These are phyloP conservation scores for Drosophila nr. fundita DNA, from an alignment of 2,888 invertebrate species.

Conservation along the genomic window DNA sequence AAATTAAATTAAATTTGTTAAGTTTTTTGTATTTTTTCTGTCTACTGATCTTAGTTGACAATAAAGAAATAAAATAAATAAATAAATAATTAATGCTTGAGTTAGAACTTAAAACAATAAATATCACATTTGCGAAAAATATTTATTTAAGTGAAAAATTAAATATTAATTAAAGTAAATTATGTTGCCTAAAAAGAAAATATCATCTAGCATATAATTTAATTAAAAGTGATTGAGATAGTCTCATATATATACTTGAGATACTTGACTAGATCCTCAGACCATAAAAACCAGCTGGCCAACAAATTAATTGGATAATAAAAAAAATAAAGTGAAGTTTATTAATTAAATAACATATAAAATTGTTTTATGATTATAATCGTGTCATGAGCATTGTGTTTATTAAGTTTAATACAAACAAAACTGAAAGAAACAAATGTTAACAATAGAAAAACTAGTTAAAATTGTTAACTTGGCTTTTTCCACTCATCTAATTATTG, in stretches of 20 bases:
- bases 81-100: too few species aligned
- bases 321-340: neutral
- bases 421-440: neutral
- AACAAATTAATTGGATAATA: neutral
- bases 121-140: neutral
- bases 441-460: neutral
- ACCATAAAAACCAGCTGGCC: neutral
- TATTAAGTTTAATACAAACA: neutral
- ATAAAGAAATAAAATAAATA: too few species aligned
- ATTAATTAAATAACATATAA: neutral
- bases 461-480: neutral
- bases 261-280: neutral
- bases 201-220: neutral
- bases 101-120: neutral
- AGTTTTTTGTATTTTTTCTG: too few species aligned
- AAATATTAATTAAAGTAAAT: neutral
- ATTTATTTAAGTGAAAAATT: neutral
- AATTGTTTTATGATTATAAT: neutral
- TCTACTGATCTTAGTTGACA: too few species aligned
- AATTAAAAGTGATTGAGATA: neutral
- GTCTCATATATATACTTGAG: neutral
- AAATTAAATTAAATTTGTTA: too few species aligned
- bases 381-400: neutral
- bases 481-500: constrained; percentile 17
- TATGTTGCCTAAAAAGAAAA: neutral